phyloP scores from a whole-genome alignment of 2,113 vertebrate species.

The Atractosteus spatula region DNA sequence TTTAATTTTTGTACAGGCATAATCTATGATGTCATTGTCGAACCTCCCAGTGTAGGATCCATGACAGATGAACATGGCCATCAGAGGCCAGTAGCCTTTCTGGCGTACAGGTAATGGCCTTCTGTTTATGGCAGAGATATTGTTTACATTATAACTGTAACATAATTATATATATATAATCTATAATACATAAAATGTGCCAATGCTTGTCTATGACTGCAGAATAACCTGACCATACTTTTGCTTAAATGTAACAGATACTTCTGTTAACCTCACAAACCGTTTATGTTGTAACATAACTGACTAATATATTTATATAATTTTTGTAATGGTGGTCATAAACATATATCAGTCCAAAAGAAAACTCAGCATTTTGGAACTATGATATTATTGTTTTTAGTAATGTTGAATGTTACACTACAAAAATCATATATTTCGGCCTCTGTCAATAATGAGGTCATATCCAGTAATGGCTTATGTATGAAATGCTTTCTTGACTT shows the following conservation, averaged over 20 bases:
- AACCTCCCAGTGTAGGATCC: slow-evolving; percentile 95
- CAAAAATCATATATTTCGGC: no score
- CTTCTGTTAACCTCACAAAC: background rate
- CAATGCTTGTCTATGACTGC: background rate
- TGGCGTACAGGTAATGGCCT: slow-evolving; percentile 85
- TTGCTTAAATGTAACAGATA: background rate
- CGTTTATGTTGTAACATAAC: background rate
- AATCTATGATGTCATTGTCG: slow-evolving; percentile 98
- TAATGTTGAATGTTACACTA: no score
- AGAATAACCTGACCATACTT: background rate
- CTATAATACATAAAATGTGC: background rate
- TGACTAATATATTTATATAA: no score
- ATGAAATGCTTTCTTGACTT: no score
- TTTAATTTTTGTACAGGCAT: slow-evolving; percentile 70
- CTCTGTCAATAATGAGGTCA: no score
- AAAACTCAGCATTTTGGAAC: no score
- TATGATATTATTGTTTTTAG: no score
- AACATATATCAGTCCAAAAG: no score
- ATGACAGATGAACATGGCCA: slow-evolving; percentile 98
- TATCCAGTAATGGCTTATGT: no score
- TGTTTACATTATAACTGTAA: no score
- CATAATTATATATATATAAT: background rate
- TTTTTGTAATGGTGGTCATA: no score
- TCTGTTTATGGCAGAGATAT: no score
- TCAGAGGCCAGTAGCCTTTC: slow-evolving; percentile 92